Evolutionary conservation across 2,113 vertebrate genomes (phyloP).

Genomic region (Riparia riparia): DNA sequence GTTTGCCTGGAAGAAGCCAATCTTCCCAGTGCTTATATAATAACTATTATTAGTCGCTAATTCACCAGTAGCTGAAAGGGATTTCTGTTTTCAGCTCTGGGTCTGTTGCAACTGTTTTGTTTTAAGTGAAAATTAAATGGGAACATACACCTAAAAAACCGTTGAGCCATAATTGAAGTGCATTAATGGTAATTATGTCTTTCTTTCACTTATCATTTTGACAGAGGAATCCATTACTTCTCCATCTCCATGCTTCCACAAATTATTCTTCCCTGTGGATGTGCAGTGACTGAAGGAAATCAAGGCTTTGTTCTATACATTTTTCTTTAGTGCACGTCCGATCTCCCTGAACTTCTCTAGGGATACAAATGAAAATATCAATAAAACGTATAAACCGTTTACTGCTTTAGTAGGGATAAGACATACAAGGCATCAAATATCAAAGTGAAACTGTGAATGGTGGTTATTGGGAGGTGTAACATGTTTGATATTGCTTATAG

Average conservation of each 20-base stretch:
- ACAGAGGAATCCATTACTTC: slow-evolving; percentile 91
- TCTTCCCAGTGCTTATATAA: slow-evolving; percentile 80
- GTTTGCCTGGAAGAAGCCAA: slow-evolving; percentile 77
- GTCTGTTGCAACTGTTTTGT: slow-evolving; percentile 81
- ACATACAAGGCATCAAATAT: not conserved
- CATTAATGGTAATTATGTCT: slow-evolving; percentile 90
- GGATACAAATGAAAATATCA: not conserved
- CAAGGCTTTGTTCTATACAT: slow-evolving; percentile 46
- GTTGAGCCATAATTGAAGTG: slow-evolving; percentile 85
- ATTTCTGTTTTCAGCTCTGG: slow-evolving; percentile 81
- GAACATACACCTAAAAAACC: slow-evolving; percentile 69
- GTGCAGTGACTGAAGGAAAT: slow-evolving; percentile 60
- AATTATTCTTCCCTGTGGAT: slow-evolving; percentile 78
- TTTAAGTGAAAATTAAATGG: slow-evolving; percentile 79
- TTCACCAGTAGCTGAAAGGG: slow-evolving; percentile 86
- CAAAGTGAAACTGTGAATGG: not conserved
- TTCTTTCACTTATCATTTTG: slow-evolving; percentile 91
- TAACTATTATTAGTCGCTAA: slow-evolving; percentile 82
- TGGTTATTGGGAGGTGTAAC: not conserved
- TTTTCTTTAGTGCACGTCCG: not conserved
- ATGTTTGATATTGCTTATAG: not conserved
- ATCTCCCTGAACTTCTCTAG: not conserved
- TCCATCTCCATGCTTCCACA: slow-evolving; percentile 79
- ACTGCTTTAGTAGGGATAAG: not conserved
- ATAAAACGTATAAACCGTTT: slow-evolving; percentile 3